Evolutionary conservation across 2,113 vertebrate genomes (phyloP), one percentile per base, ranked within the genome.

Genomic region (Dipodomys merriami): DNA sequence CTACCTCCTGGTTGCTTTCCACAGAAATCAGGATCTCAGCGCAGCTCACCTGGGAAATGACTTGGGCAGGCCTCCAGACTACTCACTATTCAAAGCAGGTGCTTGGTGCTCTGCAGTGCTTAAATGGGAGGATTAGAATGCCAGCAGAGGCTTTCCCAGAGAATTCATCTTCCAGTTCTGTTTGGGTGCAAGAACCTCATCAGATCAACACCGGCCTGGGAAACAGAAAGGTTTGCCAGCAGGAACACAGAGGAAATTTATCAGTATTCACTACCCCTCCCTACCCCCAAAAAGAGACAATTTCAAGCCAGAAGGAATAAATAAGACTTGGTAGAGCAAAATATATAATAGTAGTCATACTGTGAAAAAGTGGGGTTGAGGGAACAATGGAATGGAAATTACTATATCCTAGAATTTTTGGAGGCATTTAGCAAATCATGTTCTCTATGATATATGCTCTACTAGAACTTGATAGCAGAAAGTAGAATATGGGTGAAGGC

Each of bases 71-170:
- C 83, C 57, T 91, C 49, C 49, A 94, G 35, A 16, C 10, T 46
- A 29, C 44, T 69, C 2, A 1, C 30, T 90, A 83, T 96, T 90
- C 86, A 90, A 79, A 83, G 62, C 67, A 60, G 64, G 65, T 60
- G 11, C 11, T 79, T 18, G 0, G 16, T 77, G 27, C 11, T 74
- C 33, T 11, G 6, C 35, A 79, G 25, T 83, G 64, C 65, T 92
- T 53, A 68, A 44, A 65, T 82, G 8, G 27, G 46, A 53, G 44
- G 33, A 82, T 67, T 33, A 53, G 60, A 77, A 83, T 76, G 18
- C 44, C 53, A 74, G 27, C 7, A 77, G 39, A 78, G 18, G 18
- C 8, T 76, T 62, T 86, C 35, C 39, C 10, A 67, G n/a, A 69
- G 39, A 92, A 91, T 44, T 27, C n/a, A 73, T 68, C 29, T 90